Evolutionary conservation across 2,797 vertebrate species (phyloP).

Genomic region (Halcyon chelicuti): DNA sequence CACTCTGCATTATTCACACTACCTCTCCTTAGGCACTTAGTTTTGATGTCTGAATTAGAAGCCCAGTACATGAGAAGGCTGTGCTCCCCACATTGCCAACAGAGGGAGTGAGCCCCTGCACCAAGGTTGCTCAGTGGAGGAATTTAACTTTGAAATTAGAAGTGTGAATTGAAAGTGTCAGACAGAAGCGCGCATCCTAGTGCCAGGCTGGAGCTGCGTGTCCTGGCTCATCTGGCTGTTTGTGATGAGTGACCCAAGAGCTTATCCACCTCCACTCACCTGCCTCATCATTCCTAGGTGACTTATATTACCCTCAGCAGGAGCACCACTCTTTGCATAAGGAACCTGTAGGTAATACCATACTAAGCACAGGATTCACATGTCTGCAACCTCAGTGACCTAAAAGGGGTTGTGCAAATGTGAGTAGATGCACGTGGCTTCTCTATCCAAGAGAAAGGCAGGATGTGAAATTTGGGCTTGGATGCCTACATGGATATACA

Average conservation of each 20-base stretch:
- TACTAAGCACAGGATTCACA: background rate
- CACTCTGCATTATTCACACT: background rate
- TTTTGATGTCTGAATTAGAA: background rate
- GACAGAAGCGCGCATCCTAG: background rate
- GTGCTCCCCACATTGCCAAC: background rate
- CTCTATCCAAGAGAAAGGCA: background rate
- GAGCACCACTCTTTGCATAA: background rate
- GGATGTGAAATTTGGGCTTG: background rate
- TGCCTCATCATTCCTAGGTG: background rate
- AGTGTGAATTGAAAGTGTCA: background rate
- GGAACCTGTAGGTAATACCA: background rate
- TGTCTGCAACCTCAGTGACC: background rate
- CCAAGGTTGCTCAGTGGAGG: rapidly evolving
- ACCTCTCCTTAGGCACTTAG: background rate
- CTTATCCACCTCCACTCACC: background rate
- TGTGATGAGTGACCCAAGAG: rapidly evolving
- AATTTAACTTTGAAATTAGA: background rate
- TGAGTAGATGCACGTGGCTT: background rate
- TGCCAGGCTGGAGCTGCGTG: rapidly evolving
- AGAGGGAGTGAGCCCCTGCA: rapidly evolving
- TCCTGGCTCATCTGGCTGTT: background rate
- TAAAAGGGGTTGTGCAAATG: background rate
- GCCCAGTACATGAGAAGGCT: background rate
- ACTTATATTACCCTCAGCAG: background rate
- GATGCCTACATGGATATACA: background rate